Conservation (phyloP, 2,113 vertebrate genomes). For the Phrynocephalus versicolor region DNA sequence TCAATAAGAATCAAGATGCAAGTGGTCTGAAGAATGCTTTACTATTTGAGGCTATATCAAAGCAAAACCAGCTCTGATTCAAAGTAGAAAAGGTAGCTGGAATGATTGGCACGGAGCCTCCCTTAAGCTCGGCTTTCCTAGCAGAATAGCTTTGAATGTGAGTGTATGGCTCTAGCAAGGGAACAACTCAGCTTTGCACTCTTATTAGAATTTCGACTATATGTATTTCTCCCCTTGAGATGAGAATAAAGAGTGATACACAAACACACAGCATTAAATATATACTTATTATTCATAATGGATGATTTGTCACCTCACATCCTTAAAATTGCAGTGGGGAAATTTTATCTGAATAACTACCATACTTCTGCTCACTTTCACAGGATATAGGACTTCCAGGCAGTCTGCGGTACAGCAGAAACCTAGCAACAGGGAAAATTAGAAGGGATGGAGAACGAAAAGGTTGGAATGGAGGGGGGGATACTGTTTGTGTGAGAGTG, state of each 20-base stretch:
- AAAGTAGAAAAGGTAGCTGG: no score
- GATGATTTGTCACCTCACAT: background rate
- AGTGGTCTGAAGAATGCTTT: no score
- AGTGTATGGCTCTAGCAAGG: no score
- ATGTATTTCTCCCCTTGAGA: background rate
- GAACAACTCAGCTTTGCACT: no score
- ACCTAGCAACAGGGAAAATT: background rate
- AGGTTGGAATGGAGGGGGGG: background rate
- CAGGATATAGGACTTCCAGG: background rate
- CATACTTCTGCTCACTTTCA: background rate
- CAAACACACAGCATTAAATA: background rate
- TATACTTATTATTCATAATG: background rate
- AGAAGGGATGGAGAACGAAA: no score
- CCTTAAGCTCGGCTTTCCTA: no score
- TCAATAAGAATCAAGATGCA: no score
- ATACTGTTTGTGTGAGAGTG: slow-evolving; percentile 7
- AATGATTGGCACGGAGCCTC: no score
- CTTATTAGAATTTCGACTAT: background rate
- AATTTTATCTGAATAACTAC: background rate
- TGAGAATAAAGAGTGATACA: background rate
- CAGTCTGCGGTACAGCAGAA: background rate
- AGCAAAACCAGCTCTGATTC: no score
- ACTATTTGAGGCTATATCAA: no score
- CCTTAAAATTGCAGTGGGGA: background rate
- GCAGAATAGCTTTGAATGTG: no score